These are phyloP conservation scores for Syngnathus floridae DNA, from an alignment of 2,113 vertebrate species.

Conservation along the genomic window DNA sequence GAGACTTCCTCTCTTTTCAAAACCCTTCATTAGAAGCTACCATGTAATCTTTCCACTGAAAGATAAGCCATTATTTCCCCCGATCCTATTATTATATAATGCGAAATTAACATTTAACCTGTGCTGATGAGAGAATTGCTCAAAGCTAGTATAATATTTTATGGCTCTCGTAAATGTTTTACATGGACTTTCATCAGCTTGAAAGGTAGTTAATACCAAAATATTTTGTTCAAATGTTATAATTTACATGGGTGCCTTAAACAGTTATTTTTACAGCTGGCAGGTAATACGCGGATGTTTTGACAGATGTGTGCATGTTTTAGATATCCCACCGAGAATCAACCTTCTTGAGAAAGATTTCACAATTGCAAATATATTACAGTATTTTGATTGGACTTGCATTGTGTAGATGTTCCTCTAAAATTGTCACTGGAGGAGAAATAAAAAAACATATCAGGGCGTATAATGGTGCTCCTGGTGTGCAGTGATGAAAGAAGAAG, in stretches of 20 bases:
- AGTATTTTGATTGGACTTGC: too few relatives aligned
- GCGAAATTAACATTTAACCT: slow-evolving; percentile 1
- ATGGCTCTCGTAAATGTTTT: slow-evolving; percentile 38
- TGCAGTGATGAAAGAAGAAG: too few relatives aligned
- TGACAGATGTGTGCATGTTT: slow-evolving; percentile 39
- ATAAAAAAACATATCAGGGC: too few relatives aligned
- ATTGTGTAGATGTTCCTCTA: too few relatives aligned
- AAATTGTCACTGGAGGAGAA: too few relatives aligned
- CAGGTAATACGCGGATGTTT: slow-evolving; percentile 54
- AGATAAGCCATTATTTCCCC: not conserved
- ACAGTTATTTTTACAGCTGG: slow-evolving; percentile 44
- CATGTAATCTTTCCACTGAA: not conserved
- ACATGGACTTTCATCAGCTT: slow-evolving; percentile 18
- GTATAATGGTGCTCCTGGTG: too few relatives aligned
- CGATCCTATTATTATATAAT: too few relatives aligned
- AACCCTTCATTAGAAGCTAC: slow-evolving; percentile 22
- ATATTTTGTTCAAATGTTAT: not conserved
- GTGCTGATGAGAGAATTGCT: not conserved
- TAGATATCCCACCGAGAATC: slow-evolving; percentile 10
- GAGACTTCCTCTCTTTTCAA: slow-evolving; percentile 37
- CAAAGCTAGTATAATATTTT: slow-evolving; percentile 28
- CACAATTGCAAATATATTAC: not conserved
- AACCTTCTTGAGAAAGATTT: slow-evolving; percentile 6
- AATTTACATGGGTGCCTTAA: slow-evolving; percentile 15
- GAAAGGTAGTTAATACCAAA: slow-evolving; percentile 2